Percentiles rank a stretch among this genome's conserved stretches.
Conservation (phyloP, 2,113 vertebrate species). For the Alouatta palliata region DNA sequence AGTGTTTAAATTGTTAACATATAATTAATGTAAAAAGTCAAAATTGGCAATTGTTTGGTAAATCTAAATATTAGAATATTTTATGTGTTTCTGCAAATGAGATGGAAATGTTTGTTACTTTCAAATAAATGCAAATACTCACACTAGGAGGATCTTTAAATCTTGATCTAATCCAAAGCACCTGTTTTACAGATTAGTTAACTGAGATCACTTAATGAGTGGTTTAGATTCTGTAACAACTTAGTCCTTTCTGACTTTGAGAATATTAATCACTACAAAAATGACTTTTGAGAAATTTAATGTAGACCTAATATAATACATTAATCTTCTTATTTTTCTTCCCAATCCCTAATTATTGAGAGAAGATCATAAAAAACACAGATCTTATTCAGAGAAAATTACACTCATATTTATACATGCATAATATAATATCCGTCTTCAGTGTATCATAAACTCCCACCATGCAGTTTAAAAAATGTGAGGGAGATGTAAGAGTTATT, state of each 20-base stretch:
- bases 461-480: background rate
- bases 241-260: background rate
- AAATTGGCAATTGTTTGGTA: background rate
- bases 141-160: background rate
- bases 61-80: background rate
- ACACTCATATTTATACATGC: background rate
- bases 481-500: background rate
- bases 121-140: background rate
- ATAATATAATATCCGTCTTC: background rate
- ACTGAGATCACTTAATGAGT: background rate
- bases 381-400: background rate
- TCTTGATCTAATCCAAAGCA: background rate
- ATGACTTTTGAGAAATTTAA: background rate
- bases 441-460: background rate
- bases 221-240: background rate
- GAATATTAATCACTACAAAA: background rate
- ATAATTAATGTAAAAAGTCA: background rate
- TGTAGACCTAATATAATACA: background rate
- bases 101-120: background rate
- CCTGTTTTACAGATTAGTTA: background rate
- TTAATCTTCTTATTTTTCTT: background rate
- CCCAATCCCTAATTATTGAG: background rate
- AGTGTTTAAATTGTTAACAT: background rate
- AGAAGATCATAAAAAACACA: background rate
- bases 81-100: background rate